Conservation (phyloP, 2,888 invertebrate genomes). For the Drosophila mayaguana region DNA sequence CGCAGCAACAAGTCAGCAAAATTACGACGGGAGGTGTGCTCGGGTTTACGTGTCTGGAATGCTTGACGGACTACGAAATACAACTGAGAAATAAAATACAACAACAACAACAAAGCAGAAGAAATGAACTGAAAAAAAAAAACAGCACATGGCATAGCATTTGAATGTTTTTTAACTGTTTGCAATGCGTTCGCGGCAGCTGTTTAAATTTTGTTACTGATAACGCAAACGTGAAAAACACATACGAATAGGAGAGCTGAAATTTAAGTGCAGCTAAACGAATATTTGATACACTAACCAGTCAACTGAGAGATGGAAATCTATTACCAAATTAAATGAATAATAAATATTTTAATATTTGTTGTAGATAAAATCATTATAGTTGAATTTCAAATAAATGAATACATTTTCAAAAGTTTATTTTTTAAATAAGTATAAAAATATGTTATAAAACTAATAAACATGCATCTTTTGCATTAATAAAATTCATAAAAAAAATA, state of each 20-base stretch:
- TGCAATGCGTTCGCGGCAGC: slow-evolving; percentile 62
- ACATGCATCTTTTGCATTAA: too few relatives aligned
- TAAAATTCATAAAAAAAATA: too few relatives aligned
- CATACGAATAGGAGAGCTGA: background rate
- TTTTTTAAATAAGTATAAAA: too few relatives aligned
- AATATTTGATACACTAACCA: slow-evolving; percentile 10
- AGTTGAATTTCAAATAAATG: too few relatives aligned
- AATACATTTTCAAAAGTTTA: too few relatives aligned
- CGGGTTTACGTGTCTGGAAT: slow-evolving; percentile 71
- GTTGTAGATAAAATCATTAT: too few relatives aligned
- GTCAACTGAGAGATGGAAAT: background rate
- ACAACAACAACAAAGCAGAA: slow-evolving; percentile 9
- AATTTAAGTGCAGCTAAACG: background rate
- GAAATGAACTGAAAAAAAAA: slow-evolving; percentile 13
- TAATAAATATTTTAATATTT: too few relatives aligned
- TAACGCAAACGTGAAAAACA: slow-evolving; percentile 41
- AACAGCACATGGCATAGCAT: slow-evolving; percentile 42
- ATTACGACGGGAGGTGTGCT: slow-evolving; percentile 54
- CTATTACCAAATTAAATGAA: too few relatives aligned
- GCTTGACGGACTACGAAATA: slow-evolving; percentile 27
- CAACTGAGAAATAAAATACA: slow-evolving; percentile 19
- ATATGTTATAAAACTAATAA: too few relatives aligned
- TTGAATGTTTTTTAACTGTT: slow-evolving; percentile 56
- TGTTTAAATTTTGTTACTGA: slow-evolving; percentile 72
- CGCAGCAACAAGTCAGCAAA: slow-evolving; percentile 66